A percentile compares a stretch with the other conserved stretches of the same genome.
phyloP scores from a whole-genome alignment of 2,113 vertebrate genomes.

The Heloderma charlesbogerti region DNA sequence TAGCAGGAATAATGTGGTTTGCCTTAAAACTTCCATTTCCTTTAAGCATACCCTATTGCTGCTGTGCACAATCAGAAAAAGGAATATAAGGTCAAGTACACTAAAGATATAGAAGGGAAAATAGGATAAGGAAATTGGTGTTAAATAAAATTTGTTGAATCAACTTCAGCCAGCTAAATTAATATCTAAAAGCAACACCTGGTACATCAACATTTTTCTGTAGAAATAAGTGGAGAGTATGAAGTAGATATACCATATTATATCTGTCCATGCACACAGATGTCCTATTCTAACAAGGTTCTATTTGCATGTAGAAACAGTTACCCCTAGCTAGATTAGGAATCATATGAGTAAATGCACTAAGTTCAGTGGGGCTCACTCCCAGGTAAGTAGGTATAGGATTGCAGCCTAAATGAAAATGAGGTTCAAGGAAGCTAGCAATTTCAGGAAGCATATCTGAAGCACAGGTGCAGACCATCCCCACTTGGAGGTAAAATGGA shows the following conservation, averaged over 20 bases:
- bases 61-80: constrained; percentile 7
- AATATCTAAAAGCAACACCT: neutral
- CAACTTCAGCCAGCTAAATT: neutral
- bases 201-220: neutral
- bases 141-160: constrained; percentile 25
- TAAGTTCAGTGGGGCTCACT: too few species aligned
- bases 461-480: too few species aligned
- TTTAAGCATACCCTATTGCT: neutral
- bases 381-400: too few species aligned
- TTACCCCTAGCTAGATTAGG: neutral
- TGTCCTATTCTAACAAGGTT: neutral
- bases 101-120: constrained; percentile 23
- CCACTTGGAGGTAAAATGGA: too few species aligned
- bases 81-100: constrained; percentile 22
- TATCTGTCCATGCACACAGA: neutral
- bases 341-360: neutral
- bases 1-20: constrained; percentile 35
- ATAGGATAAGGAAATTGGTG: neutral
- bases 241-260: neutral
- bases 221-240: constrained; percentile 24
- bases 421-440: too few species aligned
- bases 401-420: too few species aligned
- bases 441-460: too few species aligned
- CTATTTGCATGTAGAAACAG: neutral
- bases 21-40: constrained; percentile 23